Base-by-base conservation (phyloP, 2,113 vertebrate species). In the Puffinus mauretanicus region DNA sequence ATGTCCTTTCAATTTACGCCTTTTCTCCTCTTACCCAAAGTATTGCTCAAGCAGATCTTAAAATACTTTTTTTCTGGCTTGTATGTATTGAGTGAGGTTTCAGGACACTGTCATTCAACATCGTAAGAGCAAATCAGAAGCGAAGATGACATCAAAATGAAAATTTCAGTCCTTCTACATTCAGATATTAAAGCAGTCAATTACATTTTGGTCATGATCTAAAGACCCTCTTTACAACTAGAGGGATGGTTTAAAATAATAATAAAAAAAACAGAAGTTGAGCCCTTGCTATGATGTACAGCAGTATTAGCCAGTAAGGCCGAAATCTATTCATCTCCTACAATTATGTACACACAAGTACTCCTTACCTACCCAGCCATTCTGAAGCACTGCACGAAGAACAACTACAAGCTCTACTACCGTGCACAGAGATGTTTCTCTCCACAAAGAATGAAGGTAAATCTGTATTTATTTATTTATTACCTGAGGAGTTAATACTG, bases 271-370 rank as follows among this genome's bases (percentile, higher is more conserved):
- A 64, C n/a, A n/a, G 13, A 72, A 75, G 38, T 4, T 51, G 16
- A 96, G 42, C 27, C 82, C 47, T 71, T 82, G 73, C 32, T 79
- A 10, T 22, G 47, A 85, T 24, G 20, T 6, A 40, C 13, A 40
- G 40, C 40, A 60, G 19, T 36, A 81, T 16, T 36, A 80, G 61
- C 16, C 62, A 46, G 3, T 5, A 29, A 55, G 36, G 16, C 25
- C n/a, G 38, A 65, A 69, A 86, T 57, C 7, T 52, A 40, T 38
- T 66, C 5, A 61, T 15, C 44, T 47, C 44, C 71, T 60, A 9
- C 32, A 22, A 30, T 8, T 44, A 42, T 0, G 0, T 7, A 51
- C 38, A 24, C 30, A 65, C 25, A n/a, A 69, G 44, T 27, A 52
- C 30, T 60, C 58, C 71, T 62, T 42, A 54, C 20, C 42, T 62